Conservation (phyloP, 1,140 invertebrate species). For the Battus philenor region DNA sequence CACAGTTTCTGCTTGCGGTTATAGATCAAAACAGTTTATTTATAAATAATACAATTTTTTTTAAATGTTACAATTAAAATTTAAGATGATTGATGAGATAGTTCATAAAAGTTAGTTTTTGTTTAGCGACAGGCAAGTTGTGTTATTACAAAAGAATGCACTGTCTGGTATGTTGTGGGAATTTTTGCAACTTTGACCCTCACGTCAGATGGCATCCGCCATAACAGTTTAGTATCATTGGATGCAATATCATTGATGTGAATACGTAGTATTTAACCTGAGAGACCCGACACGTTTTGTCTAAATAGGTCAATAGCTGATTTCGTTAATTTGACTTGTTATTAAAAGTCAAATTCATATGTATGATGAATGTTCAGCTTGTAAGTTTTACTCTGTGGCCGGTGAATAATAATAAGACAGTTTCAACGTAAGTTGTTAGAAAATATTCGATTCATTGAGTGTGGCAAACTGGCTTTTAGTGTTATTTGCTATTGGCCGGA, state of each 20-base stretch:
- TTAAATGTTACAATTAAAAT: too few relatives aligned
- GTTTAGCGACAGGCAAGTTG: too few relatives aligned
- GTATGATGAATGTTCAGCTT: neutral
- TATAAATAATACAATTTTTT: too few relatives aligned
- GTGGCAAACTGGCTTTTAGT: conserved; percentile 20
- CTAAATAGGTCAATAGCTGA: conserved; percentile 13
- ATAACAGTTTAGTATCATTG: neutral
- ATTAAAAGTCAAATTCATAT: neutral
- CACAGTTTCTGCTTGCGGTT: conserved; percentile 10
- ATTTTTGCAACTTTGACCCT: too few relatives aligned
- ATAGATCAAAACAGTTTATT: conserved; percentile 10
- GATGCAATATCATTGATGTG: conserved; percentile 3
- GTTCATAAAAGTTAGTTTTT: too few relatives aligned
- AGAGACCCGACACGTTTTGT: neutral
- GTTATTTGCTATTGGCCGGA: conserved; percentile 43
- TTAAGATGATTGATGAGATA: too few relatives aligned
- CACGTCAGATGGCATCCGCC: too few relatives aligned
- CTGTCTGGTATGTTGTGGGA: too few relatives aligned
- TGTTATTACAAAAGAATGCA: too few relatives aligned
- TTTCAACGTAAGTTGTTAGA: conserved; percentile 2
- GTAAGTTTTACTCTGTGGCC: neutral
- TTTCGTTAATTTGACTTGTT: conserved; percentile 12
- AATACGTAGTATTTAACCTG: neutral
- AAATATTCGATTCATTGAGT: conserved; percentile 11
- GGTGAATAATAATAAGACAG: conserved; percentile 11